A percentile compares a stretch with the other conserved stretches of the same genome.
phyloP scores from a whole-genome alignment of 64 coral and sea anemone species.

The Stichodactyla mertensii region DNA sequence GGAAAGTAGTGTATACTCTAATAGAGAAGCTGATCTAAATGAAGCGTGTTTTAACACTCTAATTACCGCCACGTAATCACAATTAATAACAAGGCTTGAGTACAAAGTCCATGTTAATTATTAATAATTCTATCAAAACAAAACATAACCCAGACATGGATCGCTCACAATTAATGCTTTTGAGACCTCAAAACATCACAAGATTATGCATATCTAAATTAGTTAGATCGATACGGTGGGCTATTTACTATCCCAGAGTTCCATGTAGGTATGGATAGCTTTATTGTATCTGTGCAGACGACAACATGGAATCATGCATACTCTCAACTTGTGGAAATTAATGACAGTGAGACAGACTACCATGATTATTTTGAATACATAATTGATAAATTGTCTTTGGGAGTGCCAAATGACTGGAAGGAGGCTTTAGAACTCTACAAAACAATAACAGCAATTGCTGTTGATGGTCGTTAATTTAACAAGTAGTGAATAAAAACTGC shows the following conservation, averaged over 20 bases:
- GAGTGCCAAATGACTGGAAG: constrained; percentile 28
- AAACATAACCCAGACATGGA: no score
- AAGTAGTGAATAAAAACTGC: background rate
- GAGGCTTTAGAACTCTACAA: constrained; percentile 44
- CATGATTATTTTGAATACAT: constrained; percentile 55
- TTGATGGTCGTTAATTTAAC: constrained; percentile 36
- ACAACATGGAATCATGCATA: constrained; percentile 35
- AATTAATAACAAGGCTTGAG: no score
- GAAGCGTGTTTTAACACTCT: no score
- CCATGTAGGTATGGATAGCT: constrained; percentile 44
- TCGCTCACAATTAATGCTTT: no score
- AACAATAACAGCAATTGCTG: constrained; percentile 23
- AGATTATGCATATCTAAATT: constrained; percentile 7
- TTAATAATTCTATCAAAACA: no score
- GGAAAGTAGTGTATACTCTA: no score
- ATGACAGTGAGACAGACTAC: constrained; percentile 22
- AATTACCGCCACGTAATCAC: no score
- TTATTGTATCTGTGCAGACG: constrained; percentile 29
- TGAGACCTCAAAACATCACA: no score
- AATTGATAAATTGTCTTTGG: constrained; percentile 17
- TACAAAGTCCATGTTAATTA: no score
- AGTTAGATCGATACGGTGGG: background rate
- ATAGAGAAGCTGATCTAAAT: no score
- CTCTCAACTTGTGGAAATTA: constrained; percentile 36
- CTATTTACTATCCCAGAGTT: constrained; percentile 42